These are phyloP conservation scores for Neopelma chrysocephalum DNA, from an alignment of 2,797 vertebrate genomes.

Conservation along the genomic window DNA sequence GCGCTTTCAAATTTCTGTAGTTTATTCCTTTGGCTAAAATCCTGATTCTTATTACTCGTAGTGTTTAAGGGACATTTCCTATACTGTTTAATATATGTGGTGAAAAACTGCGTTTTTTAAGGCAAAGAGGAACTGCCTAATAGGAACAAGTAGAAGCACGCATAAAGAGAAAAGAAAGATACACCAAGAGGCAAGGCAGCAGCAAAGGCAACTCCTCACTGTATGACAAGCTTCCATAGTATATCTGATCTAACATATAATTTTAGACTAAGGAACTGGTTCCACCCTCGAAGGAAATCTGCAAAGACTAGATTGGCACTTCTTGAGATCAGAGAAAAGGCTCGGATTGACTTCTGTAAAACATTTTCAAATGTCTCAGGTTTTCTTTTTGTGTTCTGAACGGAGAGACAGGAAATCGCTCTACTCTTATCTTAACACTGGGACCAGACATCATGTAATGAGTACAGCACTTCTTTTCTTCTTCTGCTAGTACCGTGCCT, in stretches of 20 bases:
- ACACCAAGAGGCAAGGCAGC: background rate
- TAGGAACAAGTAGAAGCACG: fast-evolving
- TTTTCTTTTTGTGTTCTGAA: background rate
- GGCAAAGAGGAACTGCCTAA: background rate
- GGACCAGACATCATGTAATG: background rate
- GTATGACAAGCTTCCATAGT: background rate
- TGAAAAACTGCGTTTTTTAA: background rate
- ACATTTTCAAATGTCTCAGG: background rate
- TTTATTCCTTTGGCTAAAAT: background rate
- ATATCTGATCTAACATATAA: background rate
- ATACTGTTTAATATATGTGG: fast-evolving
- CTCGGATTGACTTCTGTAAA: background rate
- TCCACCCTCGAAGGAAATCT: background rate
- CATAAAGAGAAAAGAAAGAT: background rate
- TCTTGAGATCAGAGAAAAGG: background rate
- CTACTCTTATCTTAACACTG: background rate
- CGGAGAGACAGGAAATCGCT: background rate
- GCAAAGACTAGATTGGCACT: background rate
- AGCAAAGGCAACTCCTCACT: background rate
- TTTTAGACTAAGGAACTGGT: background rate
- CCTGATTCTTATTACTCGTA: background rate
- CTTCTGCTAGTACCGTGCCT: background rate
- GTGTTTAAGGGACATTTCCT: background rate
- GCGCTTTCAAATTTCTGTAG: background rate
- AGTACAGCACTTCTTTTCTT: background rate